A percentile compares a stretch with the other conserved stretches of the same genome.
These are phyloP conservation scores for Hipposideros armiger DNA, from an alignment of 2,113 vertebrate genomes.

Conservation along the genomic window DNA sequence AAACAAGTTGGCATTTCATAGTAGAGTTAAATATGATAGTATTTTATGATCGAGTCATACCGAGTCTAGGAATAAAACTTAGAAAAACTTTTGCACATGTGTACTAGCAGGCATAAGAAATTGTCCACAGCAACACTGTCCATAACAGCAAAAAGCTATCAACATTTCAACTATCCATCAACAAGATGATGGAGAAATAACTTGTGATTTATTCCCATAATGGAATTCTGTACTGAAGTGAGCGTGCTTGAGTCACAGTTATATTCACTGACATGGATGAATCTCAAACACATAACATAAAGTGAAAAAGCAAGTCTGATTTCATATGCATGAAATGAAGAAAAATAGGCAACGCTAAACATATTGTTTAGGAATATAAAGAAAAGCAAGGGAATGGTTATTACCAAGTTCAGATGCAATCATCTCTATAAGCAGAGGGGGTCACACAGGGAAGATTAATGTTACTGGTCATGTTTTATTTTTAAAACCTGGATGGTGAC, in stretches of 20 bases:
- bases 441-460: background rate
- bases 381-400: background rate
- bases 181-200: background rate
- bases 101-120: background rate
- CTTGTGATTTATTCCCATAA: background rate
- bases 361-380: background rate
- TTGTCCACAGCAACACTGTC: background rate
- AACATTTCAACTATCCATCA: background rate
- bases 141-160: background rate
- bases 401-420: background rate
- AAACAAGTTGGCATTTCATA: constrained; percentile 44
- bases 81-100: background rate
- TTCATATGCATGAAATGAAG: background rate
- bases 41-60: background rate
- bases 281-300: background rate
- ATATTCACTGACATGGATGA: background rate
- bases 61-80: background rate
- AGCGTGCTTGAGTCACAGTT: background rate
- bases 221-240: background rate
- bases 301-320: background rate
- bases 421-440: background rate
- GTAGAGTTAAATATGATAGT: background rate
- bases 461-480: background rate
- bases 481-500: background rate
- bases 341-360: constrained; percentile 26